phyloP scores from a whole-genome alignment of 2,113 vertebrate genomes.

The Callipepla californica region DNA sequence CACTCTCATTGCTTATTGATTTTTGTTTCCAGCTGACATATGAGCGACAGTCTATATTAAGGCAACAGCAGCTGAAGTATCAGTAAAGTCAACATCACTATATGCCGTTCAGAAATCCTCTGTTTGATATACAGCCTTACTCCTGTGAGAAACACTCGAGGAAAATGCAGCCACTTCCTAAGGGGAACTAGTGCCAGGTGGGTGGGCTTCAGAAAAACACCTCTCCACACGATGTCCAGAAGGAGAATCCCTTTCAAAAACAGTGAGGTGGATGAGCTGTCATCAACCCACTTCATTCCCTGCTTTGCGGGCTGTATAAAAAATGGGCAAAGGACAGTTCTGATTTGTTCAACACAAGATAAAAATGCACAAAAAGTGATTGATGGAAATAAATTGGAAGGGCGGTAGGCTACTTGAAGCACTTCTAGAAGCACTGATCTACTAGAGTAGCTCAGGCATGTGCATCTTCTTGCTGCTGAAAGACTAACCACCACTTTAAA shows the following conservation, averaged over 20 bases:
- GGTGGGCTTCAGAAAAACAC: constrained; percentile 54
- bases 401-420: not conserved
- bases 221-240: constrained; percentile 25
- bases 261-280: constrained; percentile 45
- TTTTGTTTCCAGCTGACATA: constrained; percentile 73
- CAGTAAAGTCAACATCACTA: constrained; percentile 50
- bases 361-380: not conserved
- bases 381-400: constrained; percentile 16
- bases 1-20: constrained; percentile 75
- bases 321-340: constrained; percentile 2
- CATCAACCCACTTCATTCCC: not conserved
- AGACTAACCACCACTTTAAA: constrained; percentile 60
- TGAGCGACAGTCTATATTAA: constrained; percentile 73
- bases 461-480: constrained; percentile 56
- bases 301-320: not conserved
- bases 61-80: constrained; percentile 68
- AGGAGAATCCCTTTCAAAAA: constrained; percentile 56
- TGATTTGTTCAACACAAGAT: not conserved
- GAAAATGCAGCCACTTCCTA: not conserved
- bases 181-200: not conserved
- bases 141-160: constrained; percentile 14
- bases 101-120: not conserved
- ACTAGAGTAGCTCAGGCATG: not conserved
- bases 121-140: constrained; percentile 11
- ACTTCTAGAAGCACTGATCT: not conserved